Base-by-base conservation (phyloP, 1,140 invertebrate genomes). In the Drosophila obscura region DNA sequence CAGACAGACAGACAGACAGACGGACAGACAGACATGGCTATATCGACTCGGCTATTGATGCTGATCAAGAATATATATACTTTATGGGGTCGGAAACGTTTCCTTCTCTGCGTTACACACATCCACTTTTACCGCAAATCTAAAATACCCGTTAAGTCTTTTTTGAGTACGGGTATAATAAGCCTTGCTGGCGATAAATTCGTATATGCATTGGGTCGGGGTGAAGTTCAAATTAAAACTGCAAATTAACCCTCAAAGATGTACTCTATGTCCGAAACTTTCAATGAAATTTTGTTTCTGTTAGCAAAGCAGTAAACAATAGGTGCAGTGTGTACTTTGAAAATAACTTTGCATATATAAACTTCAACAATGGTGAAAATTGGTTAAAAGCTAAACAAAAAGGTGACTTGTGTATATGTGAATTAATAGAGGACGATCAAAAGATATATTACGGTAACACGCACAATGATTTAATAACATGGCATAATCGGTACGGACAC, bases 401-500 rank as follows among this genome's bases (percentile, higher is more conserved):
- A 19, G 22, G 5, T 4, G 11, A 51, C 8, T 51, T 26, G 11
- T 51, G 28, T 24, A 8, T 51, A 22, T 51, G 49, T 22, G 49
- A 51, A 26, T 19, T 31, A 9, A 51, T 13, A 51, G 49, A 13
- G 5, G 9, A 28, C 49, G 28, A 51, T 26, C n/a, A 31, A 24
- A 51, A 51, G 6, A 13, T n/a, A 6, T 51, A 7, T 11, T 51
- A 51, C n/a, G 28, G n/a, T 16, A 24, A 26, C 9, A 13, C n/a
- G 2, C 2, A 51, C n/a, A 31, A 13, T 26, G 49, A 51, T 16
- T 13, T 51, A 13, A 26, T 51, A n/a, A 51, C 5, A 31, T 51
- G 49, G 22, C 49, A 51, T 51, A 26, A 26, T 26, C 22, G 49
- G 26, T 50, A 22, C 48, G 48, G 48, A 4, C 48, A 49, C 15